Percentiles rank a stretch among this genome's conserved stretches.
These are phyloP conservation scores for Orthonychiurus folsomi DNA, from an alignment of 2,888 invertebrate genomes.

Conservation along the genomic window DNA sequence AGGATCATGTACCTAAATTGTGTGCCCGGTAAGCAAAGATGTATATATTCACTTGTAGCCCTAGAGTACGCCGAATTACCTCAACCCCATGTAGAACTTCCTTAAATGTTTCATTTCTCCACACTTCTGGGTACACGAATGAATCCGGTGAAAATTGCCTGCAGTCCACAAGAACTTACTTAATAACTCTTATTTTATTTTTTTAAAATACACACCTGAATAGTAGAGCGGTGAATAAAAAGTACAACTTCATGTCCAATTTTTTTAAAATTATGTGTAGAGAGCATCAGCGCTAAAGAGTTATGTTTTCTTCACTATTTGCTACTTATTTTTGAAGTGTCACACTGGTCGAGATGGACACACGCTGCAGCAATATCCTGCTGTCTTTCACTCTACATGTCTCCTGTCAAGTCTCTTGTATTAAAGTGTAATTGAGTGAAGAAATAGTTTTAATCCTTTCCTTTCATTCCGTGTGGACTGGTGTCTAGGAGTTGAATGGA, in stretches of 20 bases:
- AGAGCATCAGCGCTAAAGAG: no score
- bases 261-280: no score
- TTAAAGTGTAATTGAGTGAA: no score
- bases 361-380: no score
- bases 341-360: no score
- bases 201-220: not conserved
- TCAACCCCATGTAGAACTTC: constrained; percentile 75
- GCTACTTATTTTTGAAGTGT: no score
- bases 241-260: constrained; percentile 11
- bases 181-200: not conserved
- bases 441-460: no score
- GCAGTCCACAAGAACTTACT: not conserved
- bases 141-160: not conserved
- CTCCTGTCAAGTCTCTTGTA: no score
- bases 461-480: no score
- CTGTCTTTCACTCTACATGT: no score
- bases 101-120: constrained; percentile 64
- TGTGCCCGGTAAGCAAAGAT: not conserved
- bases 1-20: constrained; percentile 23
- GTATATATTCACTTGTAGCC: not conserved
- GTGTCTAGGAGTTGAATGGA: no score
- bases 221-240: constrained; percentile 8
- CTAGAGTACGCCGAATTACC: constrained; percentile 49
- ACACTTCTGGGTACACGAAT: constrained; percentile 60
- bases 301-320: no score